phyloP scores from a whole-genome alignment of 2,888 invertebrate species.

The Melinaea menophilus region DNA sequence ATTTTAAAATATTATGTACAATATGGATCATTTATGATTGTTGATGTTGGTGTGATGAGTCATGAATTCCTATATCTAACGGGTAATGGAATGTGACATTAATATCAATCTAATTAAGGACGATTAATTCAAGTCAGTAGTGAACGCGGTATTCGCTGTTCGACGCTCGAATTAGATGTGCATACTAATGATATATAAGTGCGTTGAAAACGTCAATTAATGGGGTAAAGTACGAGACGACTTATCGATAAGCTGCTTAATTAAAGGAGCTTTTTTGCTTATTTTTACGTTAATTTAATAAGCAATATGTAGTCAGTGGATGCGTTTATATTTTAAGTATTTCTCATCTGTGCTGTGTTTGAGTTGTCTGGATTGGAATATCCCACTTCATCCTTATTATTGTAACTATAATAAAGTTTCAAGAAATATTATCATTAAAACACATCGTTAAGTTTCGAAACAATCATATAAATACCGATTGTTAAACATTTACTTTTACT shows the following conservation, averaged over 20 bases:
- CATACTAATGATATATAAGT: slow-evolving; percentile 63
- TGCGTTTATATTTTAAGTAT: too few relatives aligned
- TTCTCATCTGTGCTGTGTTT: too few relatives aligned
- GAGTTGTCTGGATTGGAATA: too few relatives aligned
- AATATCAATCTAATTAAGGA: slow-evolving; percentile 42
- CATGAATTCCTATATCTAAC: slow-evolving; percentile 34
- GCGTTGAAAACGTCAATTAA: slow-evolving; percentile 71
- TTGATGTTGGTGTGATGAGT: slow-evolving; percentile 41
- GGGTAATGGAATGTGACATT: slow-evolving; percentile 38
- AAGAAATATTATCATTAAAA: background rate
- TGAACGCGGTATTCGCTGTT: slow-evolving; percentile 30
- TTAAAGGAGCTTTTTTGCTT: slow-evolving; percentile 69
- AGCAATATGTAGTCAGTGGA: too few relatives aligned
- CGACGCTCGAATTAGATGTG: slow-evolving; percentile 44
- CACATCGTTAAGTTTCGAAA: slow-evolving; percentile 63
- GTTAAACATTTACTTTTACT: slow-evolving; percentile 69
- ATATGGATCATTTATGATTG: slow-evolving; percentile 4
- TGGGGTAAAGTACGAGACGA: slow-evolving; percentile 54
- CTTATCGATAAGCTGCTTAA: slow-evolving; percentile 63
- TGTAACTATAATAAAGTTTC: too few relatives aligned
- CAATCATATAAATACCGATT: slow-evolving; percentile 70
- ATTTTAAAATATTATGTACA: slow-evolving; percentile 5
- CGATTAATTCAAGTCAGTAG: slow-evolving; percentile 42
- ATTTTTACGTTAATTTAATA: slow-evolving; percentile 39
- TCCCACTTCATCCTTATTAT: too few relatives aligned